These are phyloP conservation scores for Gorsachius magnificus DNA, from an alignment of 2,797 vertebrate genomes.

Conservation along the genomic window DNA sequence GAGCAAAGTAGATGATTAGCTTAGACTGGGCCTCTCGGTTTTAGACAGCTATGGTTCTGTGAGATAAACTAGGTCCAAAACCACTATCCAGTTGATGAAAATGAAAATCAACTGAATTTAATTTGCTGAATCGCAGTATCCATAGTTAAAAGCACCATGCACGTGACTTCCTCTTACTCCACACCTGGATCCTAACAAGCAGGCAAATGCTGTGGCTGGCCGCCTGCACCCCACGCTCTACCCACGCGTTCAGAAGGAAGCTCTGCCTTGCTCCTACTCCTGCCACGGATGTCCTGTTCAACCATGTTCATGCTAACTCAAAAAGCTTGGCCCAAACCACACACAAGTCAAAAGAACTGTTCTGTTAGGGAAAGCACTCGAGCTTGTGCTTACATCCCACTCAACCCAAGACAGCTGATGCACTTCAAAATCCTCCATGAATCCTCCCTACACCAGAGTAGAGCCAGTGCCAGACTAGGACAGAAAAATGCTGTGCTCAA, in stretches of 20 bases:
- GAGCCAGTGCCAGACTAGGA: not conserved
- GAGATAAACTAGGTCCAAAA: not conserved
- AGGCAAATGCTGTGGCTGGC: not conserved
- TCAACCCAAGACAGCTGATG: not conserved
- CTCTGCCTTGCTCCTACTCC: not conserved
- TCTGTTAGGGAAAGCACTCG: not conserved
- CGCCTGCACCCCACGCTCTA: not conserved
- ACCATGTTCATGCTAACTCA: not conserved
- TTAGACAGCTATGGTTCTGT: not conserved
- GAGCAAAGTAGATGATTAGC: not conserved
- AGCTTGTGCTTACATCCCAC: not conserved
- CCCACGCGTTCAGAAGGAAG: not conserved
- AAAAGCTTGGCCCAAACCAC: not conserved
- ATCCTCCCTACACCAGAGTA: not conserved
- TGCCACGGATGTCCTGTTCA: not conserved
- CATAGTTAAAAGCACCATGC: not conserved
- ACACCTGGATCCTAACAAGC: not conserved
- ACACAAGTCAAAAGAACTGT: not conserved
- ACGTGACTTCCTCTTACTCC: not conserved
- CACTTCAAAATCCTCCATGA: not conserved
- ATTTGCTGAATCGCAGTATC: not conserved
- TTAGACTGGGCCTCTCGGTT: not conserved
- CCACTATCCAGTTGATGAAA: not conserved
- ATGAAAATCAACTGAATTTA: not conserved
- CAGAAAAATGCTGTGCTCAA: not conserved